phyloP scores from a whole-genome alignment of 2,797 vertebrate species.

The Coluber constrictor region DNA sequence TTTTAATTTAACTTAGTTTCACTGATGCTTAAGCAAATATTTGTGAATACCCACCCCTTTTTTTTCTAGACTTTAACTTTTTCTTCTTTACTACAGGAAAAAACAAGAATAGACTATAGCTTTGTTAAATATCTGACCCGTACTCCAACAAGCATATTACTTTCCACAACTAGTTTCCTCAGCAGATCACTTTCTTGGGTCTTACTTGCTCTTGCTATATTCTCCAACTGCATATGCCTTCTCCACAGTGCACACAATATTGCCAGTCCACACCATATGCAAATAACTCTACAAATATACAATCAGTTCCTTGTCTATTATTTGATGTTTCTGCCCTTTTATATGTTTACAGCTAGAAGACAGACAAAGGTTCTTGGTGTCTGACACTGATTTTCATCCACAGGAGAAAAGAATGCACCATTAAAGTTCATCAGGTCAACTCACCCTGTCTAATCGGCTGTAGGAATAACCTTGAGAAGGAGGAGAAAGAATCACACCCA shows the following conservation, averaged over 20 bases:
- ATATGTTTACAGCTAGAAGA: background rate
- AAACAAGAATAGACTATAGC: background rate
- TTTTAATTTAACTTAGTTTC: background rate
- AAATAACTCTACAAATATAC: background rate
- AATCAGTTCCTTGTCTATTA: background rate
- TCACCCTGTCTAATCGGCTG: background rate
- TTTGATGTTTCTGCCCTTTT: background rate
- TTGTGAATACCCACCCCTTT: background rate
- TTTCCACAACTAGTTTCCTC: background rate
- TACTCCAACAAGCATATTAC: background rate
- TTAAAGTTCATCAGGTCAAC: background rate
- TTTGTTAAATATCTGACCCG: background rate
- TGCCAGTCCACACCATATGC: background rate
- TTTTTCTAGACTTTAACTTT: background rate
- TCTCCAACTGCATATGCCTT: background rate
- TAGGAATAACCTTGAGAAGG: background rate
- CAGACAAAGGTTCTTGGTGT: background rate
- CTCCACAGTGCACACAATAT: background rate
- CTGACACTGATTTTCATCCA: background rate
- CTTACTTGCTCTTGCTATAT: background rate
- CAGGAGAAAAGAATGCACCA: background rate
- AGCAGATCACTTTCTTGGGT: background rate
- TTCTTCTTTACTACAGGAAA: background rate
- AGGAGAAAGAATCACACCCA: background rate
- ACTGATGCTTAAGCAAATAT: constrained; percentile 9